phyloP scores from a whole-genome alignment of 2,888 invertebrate species.

The Spatulosminthurus flaviceps region DNA sequence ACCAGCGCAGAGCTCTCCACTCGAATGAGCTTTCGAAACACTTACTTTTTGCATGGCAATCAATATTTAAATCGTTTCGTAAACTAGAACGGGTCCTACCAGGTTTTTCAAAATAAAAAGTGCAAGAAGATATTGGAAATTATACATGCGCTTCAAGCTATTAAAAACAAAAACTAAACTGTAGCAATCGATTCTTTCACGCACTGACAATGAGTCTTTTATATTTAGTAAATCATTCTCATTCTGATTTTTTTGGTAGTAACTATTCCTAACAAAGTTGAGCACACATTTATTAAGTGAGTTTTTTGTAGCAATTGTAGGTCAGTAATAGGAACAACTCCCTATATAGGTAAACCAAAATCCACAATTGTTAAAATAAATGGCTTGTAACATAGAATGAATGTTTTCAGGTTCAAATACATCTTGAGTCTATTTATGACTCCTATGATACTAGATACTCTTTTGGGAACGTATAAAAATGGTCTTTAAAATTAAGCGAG shows the following conservation, averaged over 20 bases:
- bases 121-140: background rate
- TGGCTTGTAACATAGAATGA: slow-evolving; percentile 12
- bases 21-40: background rate
- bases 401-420: background rate
- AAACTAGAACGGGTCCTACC: background rate
- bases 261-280: background rate
- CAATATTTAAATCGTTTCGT: background rate
- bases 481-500: slow-evolving; percentile 24
- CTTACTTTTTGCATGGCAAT: background rate
- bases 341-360: slow-evolving; percentile 28
- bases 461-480: slow-evolving; percentile 3
- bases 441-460: slow-evolving; percentile 10
- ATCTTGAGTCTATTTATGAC: background rate
- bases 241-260: background rate
- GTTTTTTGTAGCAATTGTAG: background rate
- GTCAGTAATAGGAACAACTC: background rate
- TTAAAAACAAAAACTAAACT: background rate
- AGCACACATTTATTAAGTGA: slow-evolving; percentile 3
- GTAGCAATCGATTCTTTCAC: background rate
- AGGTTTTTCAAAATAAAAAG: background rate
- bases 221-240: background rate
- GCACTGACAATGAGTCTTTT: background rate
- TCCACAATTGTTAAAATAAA: slow-evolving; percentile 30
- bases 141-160: background rate
- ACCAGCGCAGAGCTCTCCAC: background rate